Base-by-base conservation (phyloP, 2,888 invertebrate genomes). In the Machimus atricapillus region DNA sequence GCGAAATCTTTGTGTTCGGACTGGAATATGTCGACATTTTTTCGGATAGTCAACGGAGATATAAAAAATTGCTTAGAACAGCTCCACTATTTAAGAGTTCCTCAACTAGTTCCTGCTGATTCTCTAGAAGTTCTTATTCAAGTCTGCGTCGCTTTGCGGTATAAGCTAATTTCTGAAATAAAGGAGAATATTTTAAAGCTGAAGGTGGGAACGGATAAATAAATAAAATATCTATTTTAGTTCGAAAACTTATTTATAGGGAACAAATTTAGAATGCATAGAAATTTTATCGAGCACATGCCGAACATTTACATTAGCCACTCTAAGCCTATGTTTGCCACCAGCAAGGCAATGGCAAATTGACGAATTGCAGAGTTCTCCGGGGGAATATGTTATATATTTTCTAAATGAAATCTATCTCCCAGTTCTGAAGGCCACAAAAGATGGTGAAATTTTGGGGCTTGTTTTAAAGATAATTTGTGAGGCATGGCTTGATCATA, bases 401-500 rank as follows among this genome's bases (percentile, higher is more conserved):
- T 96, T 96, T 91, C 88, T 93, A 95, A 97, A 96, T 91, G 95
- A 95, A 92, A 95, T 97, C 90, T 92, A 96, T 89, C 92, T 95
- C 87, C 97, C 97, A 0, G 96, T 97, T n/a, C 93, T 97, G 89
- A 94, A 94, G 89, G 96, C 97, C 76, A 96, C 96, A 4, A 94
- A 95, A 86, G 96, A 97, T 90, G 94, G 95, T 82, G 93, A 94
- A 7, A 96, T 96, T 73, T 94, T 96, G 37, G 96, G 96, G 90
- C 95, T 97, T 94, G 95, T 97, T 85, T 93, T 97, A 46, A 95
- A 95, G 91, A 95, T 97, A 43, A 95, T 97, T 93, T 97, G 97
- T 90, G 97, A 97, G 91, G 95, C 97, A 0, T 97, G 97, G 97
- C 93, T 97, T 85, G 96, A 97, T 91, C 96, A 97, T 90, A 97